Conservation (phyloP, 2,797 vertebrate species). For the Acanthornis magna region DNA sequence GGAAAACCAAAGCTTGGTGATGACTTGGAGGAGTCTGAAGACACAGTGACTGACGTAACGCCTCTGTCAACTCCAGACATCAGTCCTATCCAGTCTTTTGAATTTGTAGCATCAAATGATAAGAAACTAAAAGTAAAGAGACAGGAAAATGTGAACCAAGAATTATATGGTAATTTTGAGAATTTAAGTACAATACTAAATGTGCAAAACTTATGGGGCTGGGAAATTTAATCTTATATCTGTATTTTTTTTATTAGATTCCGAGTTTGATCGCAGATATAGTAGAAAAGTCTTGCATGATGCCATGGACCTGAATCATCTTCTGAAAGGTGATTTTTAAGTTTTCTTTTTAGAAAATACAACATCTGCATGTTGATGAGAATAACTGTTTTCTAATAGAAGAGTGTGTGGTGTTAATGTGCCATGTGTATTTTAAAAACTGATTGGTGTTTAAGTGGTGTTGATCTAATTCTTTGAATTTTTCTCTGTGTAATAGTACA, state of each 20-base stretch:
- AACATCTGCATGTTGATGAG: background rate
- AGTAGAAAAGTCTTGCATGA: conserved; percentile 76
- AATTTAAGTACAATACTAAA: conserved; percentile 28
- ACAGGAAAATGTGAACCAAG: conserved; percentile 77
- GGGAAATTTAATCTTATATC: background rate
- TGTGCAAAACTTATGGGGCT: background rate
- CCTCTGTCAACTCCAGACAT: conserved; percentile 87
- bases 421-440: background rate
- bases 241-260: conserved; percentile 59
- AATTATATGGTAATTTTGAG: conserved; percentile 68
- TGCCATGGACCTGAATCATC: conserved; percentile 80
- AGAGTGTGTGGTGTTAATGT: background rate
- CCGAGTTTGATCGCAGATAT: conserved; percentile 61
- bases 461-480: background rate
- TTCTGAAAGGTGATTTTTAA: conserved; percentile 78
- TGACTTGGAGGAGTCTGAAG: conserved; percentile 79
- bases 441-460: background rate
- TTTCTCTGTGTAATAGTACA: background rate
- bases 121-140: conserved; percentile 74
- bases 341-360: background rate
- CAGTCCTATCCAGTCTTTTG: conserved; percentile 83
- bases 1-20: conserved; percentile 49
- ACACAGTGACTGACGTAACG: conserved; percentile 88
- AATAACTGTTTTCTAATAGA: background rate
- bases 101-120: conserved; percentile 74